Conservation (phyloP, 2,113 vertebrate genomes). For the Hepsetus odoe region DNA sequence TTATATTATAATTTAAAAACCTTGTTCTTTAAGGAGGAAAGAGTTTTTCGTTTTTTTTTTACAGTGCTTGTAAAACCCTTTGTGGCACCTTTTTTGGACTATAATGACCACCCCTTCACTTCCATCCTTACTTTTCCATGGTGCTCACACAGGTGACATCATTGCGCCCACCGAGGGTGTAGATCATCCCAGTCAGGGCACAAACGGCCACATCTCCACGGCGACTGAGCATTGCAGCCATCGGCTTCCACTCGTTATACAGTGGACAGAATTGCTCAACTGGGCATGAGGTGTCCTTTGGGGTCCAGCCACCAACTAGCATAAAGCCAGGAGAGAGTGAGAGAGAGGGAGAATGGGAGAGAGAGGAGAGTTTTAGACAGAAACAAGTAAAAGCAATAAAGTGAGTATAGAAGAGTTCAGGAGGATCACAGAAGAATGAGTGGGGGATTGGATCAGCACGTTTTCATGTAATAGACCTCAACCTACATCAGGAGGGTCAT, state of each 20-base stretch:
- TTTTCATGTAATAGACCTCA: background rate
- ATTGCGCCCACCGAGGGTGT: slow-evolving; percentile 67
- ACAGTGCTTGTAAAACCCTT: too few species aligned
- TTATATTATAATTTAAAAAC: too few species aligned
- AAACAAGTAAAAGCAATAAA: background rate
- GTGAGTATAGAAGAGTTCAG: background rate
- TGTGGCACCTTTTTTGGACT: too few species aligned
- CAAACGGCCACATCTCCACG: slow-evolving; percentile 63
- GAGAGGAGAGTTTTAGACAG: background rate
- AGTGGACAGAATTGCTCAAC: slow-evolving; percentile 69
- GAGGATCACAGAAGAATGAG: background rate
- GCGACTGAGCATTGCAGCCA: slow-evolving; percentile 56
- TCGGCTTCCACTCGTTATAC: slow-evolving; percentile 69
- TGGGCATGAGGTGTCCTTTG: slow-evolving; percentile 57
- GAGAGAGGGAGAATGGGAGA: background rate
- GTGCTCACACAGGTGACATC: slow-evolving; percentile 62
- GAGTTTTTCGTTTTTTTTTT: too few species aligned
- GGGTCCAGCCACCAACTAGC: slow-evolving; percentile 70
- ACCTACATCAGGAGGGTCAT: background rate
- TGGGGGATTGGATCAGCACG: background rate
- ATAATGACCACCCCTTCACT: background rate
- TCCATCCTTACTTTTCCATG: slow-evolving; percentile 65
- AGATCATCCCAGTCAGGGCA: slow-evolving; percentile 63
- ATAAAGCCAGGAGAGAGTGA: slow-evolving; percentile 6
- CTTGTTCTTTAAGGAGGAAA: too few species aligned